These are phyloP conservation scores for Formica aserva DNA, from an alignment of 2,888 invertebrate species.

Conservation along the genomic window DNA sequence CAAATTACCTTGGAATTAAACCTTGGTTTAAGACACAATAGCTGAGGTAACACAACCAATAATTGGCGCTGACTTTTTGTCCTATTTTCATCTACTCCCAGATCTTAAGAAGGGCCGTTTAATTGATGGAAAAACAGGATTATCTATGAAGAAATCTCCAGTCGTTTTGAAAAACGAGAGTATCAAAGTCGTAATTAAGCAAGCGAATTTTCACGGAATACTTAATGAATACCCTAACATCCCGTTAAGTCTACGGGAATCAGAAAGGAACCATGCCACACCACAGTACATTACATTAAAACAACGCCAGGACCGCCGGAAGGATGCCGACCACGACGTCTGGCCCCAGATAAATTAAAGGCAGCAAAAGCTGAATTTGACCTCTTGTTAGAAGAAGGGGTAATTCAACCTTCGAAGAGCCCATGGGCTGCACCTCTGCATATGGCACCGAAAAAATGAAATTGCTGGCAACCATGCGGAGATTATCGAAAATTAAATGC, in stretches of 20 bases:
- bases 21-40: constrained; percentile 61
- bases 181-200: not conserved
- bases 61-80: no score
- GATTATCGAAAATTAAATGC: no score
- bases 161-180: not conserved
- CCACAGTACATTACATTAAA: constrained; percentile 64
- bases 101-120: not conserved
- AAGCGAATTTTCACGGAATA: constrained; percentile 2
- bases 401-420: no score
- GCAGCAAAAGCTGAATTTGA: no score
- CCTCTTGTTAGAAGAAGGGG: no score
- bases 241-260: constrained; percentile 52
- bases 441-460: no score
- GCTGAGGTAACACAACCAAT: no score
- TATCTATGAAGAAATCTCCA: no score
- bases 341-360: no score
- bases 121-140: not conserved
- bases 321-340: constrained; percentile 34
- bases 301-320: constrained; percentile 77
- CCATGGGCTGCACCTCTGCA: no score
- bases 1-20: constrained; percentile 67
- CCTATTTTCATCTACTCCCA: no score
- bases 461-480: no score
- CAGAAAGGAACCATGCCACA: constrained; percentile 3
- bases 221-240: constrained; percentile 32